Evolutionary conservation across 2,888 invertebrate species (phyloP), one percentile per base, ranked within the genome.

Genomic region (Chesias legatella): DNA sequence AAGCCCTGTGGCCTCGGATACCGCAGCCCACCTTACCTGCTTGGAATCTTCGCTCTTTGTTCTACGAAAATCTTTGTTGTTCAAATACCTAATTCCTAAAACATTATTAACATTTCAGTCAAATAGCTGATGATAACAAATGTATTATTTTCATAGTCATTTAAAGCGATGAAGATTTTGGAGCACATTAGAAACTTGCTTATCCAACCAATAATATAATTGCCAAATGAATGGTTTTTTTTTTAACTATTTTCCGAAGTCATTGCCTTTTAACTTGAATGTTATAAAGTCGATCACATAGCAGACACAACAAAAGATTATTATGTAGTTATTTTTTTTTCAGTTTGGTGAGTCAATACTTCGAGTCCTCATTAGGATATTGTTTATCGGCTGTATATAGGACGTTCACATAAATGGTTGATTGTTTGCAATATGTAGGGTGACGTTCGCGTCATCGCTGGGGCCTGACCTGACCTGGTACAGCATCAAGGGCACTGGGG

Each of bases 1-100:
- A 71, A 67, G 71, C 64, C 67, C 58, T 63, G 39, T 43, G 70
- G 67, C 71, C 73, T 76, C 66, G 68, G 67, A 72, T 67, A 66
- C 67, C 69, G 58, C 60, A 60, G 60, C 64, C 61, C 64, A 64
- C 58, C 65, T 68, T 78, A 74, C 75, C 75, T 74, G 71, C 66
- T 62, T 60, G 56, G 51, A 60, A 58, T 65, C 60, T 64, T 58
- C 54, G 59, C 47, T 54, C 62, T 73, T 73, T 66, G 68, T 68
- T 68, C 58, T 47, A 59, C 51, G 41, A 53, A 27, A 60, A 54
- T 49, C 51, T 51, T 60, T 54, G 51, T 35, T 43, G 29, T 43
- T 48, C 53, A 39, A 43, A 45, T 45, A 53, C n/a, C n/a, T n/a
- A n/a, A 48, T 56, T 56, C 54, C 55, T 56, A 49, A 32, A 31